Percentiles rank a stretch among this genome's conserved stretches.
Evolutionary conservation across 1,140 invertebrate species (phyloP).

Genomic region (Bombus soroeensis): DNA sequence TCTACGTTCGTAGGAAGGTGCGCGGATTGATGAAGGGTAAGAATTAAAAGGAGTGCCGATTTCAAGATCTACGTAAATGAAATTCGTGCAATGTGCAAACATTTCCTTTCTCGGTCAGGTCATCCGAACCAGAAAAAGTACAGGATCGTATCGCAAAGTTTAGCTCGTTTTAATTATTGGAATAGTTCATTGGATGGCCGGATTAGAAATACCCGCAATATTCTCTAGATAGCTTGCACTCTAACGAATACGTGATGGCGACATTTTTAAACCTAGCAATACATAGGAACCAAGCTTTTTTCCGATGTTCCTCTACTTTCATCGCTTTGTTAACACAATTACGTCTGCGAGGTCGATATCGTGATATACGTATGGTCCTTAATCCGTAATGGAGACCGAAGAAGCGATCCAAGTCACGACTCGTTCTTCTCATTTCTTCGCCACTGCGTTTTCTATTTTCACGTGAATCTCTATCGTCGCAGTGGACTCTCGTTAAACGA

Average conservation of each 20-base stretch:
- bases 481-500: conserved; percentile 23
- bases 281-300: background rate
- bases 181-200: background rate
- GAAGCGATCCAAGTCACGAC: background rate
- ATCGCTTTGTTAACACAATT: background rate
- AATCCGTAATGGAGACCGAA: background rate
- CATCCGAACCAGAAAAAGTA: background rate
- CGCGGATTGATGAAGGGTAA: background rate
- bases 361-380: background rate
- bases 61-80: conserved; percentile 26
- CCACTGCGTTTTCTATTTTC: background rate
- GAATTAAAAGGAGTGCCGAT: background rate
- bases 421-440: background rate
- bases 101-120: background rate
- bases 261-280: background rate
- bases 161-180: background rate
- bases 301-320: background rate
- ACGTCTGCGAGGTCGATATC: background rate
- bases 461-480: conserved; percentile 1
- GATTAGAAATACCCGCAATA: background rate
- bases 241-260: too few species aligned
- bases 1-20: background rate
- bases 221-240: background rate
- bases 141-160: background rate
- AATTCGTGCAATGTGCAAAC: conserved; percentile 25